Conservation (phyloP, 2,888 invertebrate species). For the Polylopha cassiicola region DNA sequence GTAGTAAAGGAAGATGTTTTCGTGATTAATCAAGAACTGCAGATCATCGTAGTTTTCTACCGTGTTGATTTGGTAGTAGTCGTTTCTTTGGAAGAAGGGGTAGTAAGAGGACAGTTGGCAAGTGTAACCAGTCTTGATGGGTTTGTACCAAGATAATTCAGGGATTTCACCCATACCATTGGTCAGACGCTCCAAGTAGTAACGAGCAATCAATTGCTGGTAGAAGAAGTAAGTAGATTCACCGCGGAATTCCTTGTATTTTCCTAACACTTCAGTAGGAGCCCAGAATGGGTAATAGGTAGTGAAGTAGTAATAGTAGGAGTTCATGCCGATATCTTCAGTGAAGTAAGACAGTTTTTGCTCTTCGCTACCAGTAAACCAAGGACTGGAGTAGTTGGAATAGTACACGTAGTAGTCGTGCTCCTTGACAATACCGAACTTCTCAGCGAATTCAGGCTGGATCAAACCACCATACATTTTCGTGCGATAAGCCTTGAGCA, state of each 20-base stretch:
- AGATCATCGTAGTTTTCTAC: conserved; percentile 66
- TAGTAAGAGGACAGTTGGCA: conserved; percentile 39
- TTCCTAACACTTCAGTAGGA: no score
- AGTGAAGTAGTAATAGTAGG: conserved; percentile 81
- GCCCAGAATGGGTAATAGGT: conserved; percentile 80
- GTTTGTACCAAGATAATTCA: conserved; percentile 75
- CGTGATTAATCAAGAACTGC: conserved; percentile 78
- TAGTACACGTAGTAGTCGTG: conserved; percentile 67
- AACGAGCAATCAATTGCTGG: conserved; percentile 82
- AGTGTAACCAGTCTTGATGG: conserved; percentile 61
- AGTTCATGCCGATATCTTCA: conserved; percentile 82
- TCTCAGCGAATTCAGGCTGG: conserved; percentile 43
- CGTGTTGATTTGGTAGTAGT: conserved; percentile 76
- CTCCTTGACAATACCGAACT: conserved; percentile 59
- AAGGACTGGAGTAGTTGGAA: conserved; percentile 77
- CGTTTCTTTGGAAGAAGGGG: conserved; percentile 77
- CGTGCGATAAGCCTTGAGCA: conserved; percentile 58
- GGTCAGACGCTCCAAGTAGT: conserved; percentile 82
- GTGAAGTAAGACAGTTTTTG: conserved; percentile 81
- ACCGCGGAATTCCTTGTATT: conserved; percentile 77
- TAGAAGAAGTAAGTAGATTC: conserved; percentile 81
- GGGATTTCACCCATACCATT: conserved; percentile 79
- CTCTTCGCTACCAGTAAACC: conserved; percentile 73
- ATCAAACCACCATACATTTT: conserved; percentile 57
- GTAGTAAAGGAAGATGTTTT: conserved; percentile 71